Percentiles rank a stretch among this genome's conserved stretches.
Evolutionary conservation across 2,797 vertebrate species (phyloP).

Genomic region (Jordanella pulchra): DNA sequence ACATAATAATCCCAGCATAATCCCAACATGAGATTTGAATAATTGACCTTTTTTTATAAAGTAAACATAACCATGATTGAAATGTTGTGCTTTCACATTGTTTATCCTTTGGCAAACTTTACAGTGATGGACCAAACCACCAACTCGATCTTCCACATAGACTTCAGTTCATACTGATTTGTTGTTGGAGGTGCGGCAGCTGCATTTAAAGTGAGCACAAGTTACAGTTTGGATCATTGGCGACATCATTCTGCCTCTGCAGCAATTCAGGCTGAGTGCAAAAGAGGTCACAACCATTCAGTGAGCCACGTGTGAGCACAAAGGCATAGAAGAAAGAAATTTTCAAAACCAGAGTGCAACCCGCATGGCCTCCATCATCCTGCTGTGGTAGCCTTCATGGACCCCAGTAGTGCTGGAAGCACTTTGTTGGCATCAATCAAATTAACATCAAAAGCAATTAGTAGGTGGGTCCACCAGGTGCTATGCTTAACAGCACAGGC

Average conservation of each 20-base stretch:
- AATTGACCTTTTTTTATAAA: not conserved
- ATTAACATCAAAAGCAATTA: slow-evolving; percentile 30
- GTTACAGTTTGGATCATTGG: slow-evolving; percentile 22
- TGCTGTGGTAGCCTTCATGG: slow-evolving; percentile 44
- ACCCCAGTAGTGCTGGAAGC: slow-evolving; percentile 49
- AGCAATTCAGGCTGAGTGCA: slow-evolving; percentile 32
- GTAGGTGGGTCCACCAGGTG: slow-evolving; percentile 22
- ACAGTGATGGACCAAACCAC: not conserved
- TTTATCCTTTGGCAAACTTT: not conserved
- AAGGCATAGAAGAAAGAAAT: slow-evolving; percentile 38
- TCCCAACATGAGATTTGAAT: not conserved
- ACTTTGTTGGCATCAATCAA: slow-evolving; percentile 38
- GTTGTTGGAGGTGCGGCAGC: slow-evolving; percentile 5
- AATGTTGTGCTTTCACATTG: not conserved
- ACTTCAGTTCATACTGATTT: not conserved
- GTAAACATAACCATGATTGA: not conserved
- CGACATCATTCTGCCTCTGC: slow-evolving; percentile 18
- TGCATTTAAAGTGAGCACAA: slow-evolving; percentile 1
- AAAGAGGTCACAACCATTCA: slow-evolving; percentile 41
- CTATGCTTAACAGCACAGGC: slow-evolving; percentile 29
- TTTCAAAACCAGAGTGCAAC: slow-evolving; percentile 56
- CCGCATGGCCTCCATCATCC: slow-evolving; percentile 52
- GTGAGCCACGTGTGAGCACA: slow-evolving; percentile 15
- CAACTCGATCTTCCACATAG: slow-evolving; percentile 6
- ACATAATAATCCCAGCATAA: not conserved